Evolutionary conservation across 2,888 invertebrate genomes (phyloP), one percentile per base, ranked within the genome.

Genomic region (Hofmannophila pseudospretella): DNA sequence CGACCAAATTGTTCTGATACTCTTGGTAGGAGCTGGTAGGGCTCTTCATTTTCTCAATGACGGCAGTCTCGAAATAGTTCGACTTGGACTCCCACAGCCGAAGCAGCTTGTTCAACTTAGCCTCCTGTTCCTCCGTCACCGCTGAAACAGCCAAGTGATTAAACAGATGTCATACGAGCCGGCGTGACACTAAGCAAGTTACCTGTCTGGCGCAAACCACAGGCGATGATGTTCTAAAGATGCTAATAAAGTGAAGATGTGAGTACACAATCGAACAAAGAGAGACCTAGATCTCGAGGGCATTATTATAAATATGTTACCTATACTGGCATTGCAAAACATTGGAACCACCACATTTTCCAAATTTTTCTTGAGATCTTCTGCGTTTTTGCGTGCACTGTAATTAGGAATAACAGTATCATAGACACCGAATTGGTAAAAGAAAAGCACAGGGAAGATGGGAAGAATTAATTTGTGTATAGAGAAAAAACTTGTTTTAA

Each of bases 61-160:
- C 94, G 7, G 92, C 89, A 8, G 92, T 88, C 69, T 93, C 93
- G 71, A 96, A 93, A 85, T 96, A 96, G 86, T 96, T 93, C 46
- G 93, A 92, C 88, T 99, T 98, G 50, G 96, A 96, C 85, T 98
- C 98, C 99, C 99, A 99, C 29, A 99, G 89, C 46, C 95, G 94
- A 44, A 98, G 89, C 54, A 98, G 86, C 90, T 99, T 99, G 67
- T 95, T 94, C 45, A 99, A 87, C 86, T 98, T 99, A 55, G 90
- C 90, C 63, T 94, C 92, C 84, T 97, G 96, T 37, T 97, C 97
- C 41, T 95, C 94, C 10, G 91, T 93, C 25, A 95, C 94, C 52
- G 92, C 92, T 90, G 88, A 81, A 78, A 89, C 88, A 78, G 75
- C 60, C 60, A 68, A 72, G 76, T 47, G 44, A 69, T 85, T 67